Conservation (phyloP, 1,140 invertebrate species). For the Tetraneura akinire region DNA sequence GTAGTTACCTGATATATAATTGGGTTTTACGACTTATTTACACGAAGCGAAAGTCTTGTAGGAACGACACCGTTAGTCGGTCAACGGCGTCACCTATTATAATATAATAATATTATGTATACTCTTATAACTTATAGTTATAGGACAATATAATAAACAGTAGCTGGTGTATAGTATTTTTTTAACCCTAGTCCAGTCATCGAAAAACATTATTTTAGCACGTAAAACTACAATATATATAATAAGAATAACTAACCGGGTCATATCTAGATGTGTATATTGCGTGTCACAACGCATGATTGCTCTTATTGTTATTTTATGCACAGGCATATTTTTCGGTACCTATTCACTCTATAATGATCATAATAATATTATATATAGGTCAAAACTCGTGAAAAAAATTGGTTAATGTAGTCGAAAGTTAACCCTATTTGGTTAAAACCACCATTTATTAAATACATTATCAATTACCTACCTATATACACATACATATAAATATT, state of each 20-base stretch:
- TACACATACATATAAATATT: too few relatives aligned
- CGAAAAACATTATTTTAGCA: neutral
- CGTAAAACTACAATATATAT: neutral
- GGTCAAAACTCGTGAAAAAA: neutral
- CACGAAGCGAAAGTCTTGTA: neutral
- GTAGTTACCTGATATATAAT: too few relatives aligned
- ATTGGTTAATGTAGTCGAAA: neutral
- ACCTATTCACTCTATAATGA: neutral
- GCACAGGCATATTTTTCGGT: neutral
- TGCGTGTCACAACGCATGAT: neutral
- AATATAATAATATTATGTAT: neutral
- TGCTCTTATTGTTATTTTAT: neutral
- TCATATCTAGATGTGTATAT: conserved; percentile 27
- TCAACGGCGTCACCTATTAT: neutral
- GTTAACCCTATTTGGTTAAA: neutral
- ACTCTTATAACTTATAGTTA: too few relatives aligned
- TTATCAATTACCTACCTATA: too few relatives aligned
- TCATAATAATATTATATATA: neutral
- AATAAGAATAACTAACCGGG: neutral
- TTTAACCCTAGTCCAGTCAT: neutral
- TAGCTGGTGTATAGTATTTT: neutral
- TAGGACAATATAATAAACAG: neutral
- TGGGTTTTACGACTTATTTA: too few relatives aligned
- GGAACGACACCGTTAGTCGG: neutral
- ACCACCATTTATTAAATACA: too few relatives aligned